Evolutionary conservation across 2,888 invertebrate species (phyloP).

Genomic region (Ligdia adustata): DNA sequence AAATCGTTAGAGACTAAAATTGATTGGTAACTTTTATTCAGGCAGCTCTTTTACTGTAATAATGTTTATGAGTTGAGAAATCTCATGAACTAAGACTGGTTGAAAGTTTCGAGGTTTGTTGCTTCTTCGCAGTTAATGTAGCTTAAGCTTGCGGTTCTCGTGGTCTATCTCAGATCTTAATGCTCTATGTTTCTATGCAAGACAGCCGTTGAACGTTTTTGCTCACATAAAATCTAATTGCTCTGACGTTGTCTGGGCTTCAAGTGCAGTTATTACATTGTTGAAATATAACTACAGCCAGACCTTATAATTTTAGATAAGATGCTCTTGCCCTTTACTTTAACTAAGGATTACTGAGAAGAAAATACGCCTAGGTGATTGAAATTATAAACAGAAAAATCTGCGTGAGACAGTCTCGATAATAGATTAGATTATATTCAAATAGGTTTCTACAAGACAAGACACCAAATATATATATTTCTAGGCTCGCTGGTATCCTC

Average conservation of each 20-base stretch:
- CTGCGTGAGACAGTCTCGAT: too few species aligned
- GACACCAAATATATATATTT: too few species aligned
- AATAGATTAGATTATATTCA: too few species aligned
- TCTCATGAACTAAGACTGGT: constrained; percentile 23
- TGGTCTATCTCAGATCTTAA: constrained; percentile 22
- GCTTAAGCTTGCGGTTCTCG: constrained; percentile 18
- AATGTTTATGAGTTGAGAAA: constrained; percentile 22
- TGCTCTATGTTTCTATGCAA: constrained; percentile 15
- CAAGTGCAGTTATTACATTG: constrained; percentile 7
- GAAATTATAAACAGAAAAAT: too few species aligned
- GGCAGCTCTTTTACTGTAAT: constrained; percentile 11
- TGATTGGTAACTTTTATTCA: constrained; percentile 2
- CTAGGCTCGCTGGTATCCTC: too few species aligned
- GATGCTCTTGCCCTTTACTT: neutral
- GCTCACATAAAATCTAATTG: constrained; percentile 10
- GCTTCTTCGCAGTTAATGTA: constrained; percentile 18
- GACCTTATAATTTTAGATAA: constrained; percentile 2
- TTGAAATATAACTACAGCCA: constrained; percentile 1
- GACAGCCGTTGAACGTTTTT: constrained; percentile 11
- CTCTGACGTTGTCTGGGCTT: neutral
- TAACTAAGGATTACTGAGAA: too few species aligned
- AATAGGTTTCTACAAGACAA: too few species aligned
- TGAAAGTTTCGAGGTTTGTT: constrained; percentile 21
- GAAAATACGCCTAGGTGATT: too few species aligned
- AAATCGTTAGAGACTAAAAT: too few species aligned